Evolutionary conservation across 2,888 invertebrate species (phyloP).

Genomic region (Ennomos erosarius): DNA sequence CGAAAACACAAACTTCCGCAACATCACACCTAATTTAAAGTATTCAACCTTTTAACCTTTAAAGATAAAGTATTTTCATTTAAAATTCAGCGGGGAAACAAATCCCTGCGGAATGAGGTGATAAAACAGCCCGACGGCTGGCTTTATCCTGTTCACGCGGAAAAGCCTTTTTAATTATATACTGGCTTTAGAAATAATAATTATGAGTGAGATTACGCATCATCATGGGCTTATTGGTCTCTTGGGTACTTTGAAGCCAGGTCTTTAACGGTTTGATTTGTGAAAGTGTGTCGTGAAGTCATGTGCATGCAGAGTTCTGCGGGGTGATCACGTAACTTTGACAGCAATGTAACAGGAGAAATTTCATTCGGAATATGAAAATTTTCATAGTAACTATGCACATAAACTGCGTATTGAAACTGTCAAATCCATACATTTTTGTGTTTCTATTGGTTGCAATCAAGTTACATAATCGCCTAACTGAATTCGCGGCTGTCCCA

Average conservation of each 20-base stretch:
- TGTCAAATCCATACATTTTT: too few species aligned
- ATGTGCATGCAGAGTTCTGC: too few species aligned
- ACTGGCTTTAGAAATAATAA: slow-evolving; percentile 38
- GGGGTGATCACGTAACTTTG: too few species aligned
- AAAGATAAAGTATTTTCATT: slow-evolving; percentile 52
- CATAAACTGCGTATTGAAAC: too few species aligned
- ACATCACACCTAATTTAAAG: slow-evolving; percentile 29
- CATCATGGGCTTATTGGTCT: slow-evolving; percentile 24
- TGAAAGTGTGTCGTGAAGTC: too few species aligned
- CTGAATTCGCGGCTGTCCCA: too few species aligned
- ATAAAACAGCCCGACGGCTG: slow-evolving; percentile 33
- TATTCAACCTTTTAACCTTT: slow-evolving; percentile 34
- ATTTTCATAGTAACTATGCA: too few species aligned
- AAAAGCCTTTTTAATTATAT: slow-evolving; percentile 36
- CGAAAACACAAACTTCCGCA: slow-evolving; percentile 14
- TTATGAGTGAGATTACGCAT: slow-evolving; percentile 33
- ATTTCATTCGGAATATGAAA: too few species aligned
- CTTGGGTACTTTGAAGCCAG: slow-evolving; percentile 8
- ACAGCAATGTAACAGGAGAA: too few species aligned
- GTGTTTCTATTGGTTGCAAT: too few species aligned
- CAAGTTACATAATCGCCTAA: too few species aligned
- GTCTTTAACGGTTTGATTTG: too few species aligned
- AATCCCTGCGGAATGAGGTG: slow-evolving; percentile 46
- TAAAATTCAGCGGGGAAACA: slow-evolving; percentile 51
- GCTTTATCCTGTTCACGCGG: slow-evolving; percentile 26